Evolutionary conservation across 2,888 invertebrate species (phyloP).

Genomic region (Lydus trimaculatus): DNA sequence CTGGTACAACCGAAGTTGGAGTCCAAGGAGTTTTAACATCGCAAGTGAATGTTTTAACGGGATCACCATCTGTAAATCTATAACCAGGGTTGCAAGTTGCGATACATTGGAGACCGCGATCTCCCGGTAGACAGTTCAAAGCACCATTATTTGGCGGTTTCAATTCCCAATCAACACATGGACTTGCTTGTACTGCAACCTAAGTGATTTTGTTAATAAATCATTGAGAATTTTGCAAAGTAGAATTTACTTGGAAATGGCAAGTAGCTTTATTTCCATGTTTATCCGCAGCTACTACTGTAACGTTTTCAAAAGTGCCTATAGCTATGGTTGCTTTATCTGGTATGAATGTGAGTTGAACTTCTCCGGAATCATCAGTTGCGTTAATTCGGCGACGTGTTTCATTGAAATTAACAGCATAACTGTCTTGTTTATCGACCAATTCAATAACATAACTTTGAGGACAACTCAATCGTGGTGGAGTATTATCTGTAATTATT

Average conservation of each 20-base stretch:
- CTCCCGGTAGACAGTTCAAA: constrained; percentile 84
- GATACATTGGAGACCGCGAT: constrained; percentile 84
- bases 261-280: constrained; percentile 89
- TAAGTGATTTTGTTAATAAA: constrained; percentile 46
- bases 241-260: constrained; percentile 79
- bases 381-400: constrained; percentile 84
- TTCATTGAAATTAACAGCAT: constrained; percentile 90
- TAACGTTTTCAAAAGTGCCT: constrained; percentile 90
- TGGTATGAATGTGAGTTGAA: constrained; percentile 81
- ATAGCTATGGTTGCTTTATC: constrained; percentile 86
- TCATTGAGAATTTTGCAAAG: background rate
- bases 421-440: constrained; percentile 88
- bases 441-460: constrained; percentile 94
- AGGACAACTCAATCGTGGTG: constrained; percentile 88
- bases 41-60: constrained; percentile 86
- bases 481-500: constrained; percentile 75
- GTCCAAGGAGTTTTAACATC: constrained; percentile 83
- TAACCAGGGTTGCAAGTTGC: constrained; percentile 90
- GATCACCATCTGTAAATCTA: constrained; percentile 90
- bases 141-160: constrained; percentile 89
- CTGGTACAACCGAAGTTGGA: constrained; percentile 89
- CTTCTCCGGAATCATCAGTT: constrained; percentile 88
- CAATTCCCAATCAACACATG: constrained; percentile 94
- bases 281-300: constrained; percentile 86
- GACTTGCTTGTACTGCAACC: constrained; percentile 90